Percentiles rank a stretch among this genome's conserved stretches.
phyloP scores from a whole-genome alignment of 2,888 invertebrate genomes.

The Anorthoa munda region DNA sequence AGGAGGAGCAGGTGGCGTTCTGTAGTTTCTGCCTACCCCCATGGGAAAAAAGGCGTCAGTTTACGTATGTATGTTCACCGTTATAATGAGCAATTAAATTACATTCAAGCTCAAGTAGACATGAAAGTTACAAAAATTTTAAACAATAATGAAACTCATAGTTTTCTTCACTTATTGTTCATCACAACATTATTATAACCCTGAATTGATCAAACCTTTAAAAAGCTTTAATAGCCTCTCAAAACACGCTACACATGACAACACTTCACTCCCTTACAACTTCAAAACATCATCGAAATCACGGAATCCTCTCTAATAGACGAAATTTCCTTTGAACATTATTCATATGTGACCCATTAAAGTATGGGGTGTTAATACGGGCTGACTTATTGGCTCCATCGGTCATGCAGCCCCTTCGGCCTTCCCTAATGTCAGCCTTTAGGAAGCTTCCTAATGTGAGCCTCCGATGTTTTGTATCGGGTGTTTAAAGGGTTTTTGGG shows the following conservation, averaged over 20 bases:
- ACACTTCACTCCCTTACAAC: conserved; percentile 11
- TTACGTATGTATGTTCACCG: too few species aligned
- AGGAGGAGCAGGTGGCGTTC: too few species aligned
- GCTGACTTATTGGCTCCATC: conserved; percentile 87
- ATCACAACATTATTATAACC: too few species aligned
- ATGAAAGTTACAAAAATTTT: too few species aligned
- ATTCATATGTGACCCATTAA: conserved; percentile 86
- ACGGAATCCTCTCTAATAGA: conserved; percentile 58
- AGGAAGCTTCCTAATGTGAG: conserved; percentile 25
- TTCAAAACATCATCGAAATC: conserved; percentile 53
- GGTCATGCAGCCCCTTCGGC: conserved; percentile 79
- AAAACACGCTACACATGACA: background rate
- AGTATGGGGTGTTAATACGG: conserved; percentile 85
- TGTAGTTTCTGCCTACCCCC: too few species aligned
- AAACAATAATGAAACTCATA: too few species aligned
- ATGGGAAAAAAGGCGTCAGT: too few species aligned
- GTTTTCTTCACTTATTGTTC: too few species aligned
- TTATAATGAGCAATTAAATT: too few species aligned
- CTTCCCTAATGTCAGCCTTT: conserved; percentile 65
- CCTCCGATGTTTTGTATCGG: conserved; percentile 48
- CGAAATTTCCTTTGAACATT: conserved; percentile 84
- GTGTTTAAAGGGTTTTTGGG: conserved; percentile 7
- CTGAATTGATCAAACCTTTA: too few species aligned
- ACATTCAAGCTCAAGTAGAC: too few species aligned
- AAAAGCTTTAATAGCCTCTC: background rate